These are phyloP conservation scores for Chymomyza costata DNA, from an alignment of 1,140 invertebrate genomes.

Conservation along the genomic window DNA sequence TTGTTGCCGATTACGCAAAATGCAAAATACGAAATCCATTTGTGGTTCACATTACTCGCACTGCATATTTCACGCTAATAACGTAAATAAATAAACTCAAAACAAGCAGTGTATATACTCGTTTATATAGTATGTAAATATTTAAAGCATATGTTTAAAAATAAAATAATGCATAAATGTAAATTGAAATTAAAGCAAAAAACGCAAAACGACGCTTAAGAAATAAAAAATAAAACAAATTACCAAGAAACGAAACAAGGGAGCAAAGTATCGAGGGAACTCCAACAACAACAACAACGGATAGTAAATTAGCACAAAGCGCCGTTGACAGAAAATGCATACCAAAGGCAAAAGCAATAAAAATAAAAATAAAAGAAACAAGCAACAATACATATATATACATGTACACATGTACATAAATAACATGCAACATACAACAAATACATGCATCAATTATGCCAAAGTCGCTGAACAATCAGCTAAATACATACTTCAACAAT, in stretches of 20 bases:
- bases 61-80: slow-evolving; percentile 47
- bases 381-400: too few species aligned
- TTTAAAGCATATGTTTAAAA: slow-evolving; percentile 34
- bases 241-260: too few species aligned
- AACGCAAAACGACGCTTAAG: slow-evolving; percentile 20
- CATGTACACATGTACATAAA: too few species aligned
- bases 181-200: slow-evolving; percentile 16
- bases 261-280: too few species aligned
- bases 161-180: slow-evolving; percentile 13
- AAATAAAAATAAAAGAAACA: slow-evolving; percentile 5
- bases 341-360: slow-evolving; percentile 11
- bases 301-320: slow-evolving; percentile 38
- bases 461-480: too few species aligned
- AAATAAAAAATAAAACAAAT: too few species aligned
- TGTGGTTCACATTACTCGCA: slow-evolving; percentile 53
- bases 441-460: slow-evolving; percentile 26
- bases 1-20: slow-evolving; percentile 51
- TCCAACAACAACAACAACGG: slow-evolving; percentile 3
- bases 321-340: slow-evolving; percentile 30
- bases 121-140: too few species aligned
- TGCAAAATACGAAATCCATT: slow-evolving; percentile 49
- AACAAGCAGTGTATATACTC: too few species aligned
- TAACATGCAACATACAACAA: slow-evolving; percentile 3
- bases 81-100: not conserved
- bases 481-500: too few species aligned